Evolutionary conservation across 1,140 invertebrate species (phyloP).

Genomic region (Panonychus citri): DNA sequence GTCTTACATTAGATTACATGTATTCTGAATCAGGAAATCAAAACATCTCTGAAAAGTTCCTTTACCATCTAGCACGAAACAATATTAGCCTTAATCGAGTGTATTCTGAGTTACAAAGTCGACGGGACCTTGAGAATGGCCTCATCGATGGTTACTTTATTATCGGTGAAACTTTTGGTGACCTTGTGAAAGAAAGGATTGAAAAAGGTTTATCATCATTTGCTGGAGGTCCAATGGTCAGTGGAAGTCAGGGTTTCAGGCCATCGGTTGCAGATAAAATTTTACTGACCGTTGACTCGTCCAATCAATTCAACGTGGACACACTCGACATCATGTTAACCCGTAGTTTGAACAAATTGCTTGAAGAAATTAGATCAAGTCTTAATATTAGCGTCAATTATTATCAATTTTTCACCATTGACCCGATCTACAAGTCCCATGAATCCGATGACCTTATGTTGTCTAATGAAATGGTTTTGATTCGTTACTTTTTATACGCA

Average conservation of each 20-base stretch:
- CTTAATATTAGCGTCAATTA: neutral
- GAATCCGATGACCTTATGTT: neutral
- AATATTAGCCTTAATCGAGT: neutral
- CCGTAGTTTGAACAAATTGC: neutral
- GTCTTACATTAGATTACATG: neutral
- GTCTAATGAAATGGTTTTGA: neutral
- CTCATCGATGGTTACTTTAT: neutral
- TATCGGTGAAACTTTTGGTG: neutral
- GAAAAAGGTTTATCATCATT: neutral
- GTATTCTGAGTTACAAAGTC: neutral
- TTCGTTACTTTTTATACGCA: neutral
- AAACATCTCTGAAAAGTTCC: neutral
- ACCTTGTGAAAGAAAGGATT: neutral
- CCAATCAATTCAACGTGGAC: neutral
- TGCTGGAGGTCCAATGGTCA: neutral
- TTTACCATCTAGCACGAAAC: neutral
- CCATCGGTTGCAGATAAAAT: neutral
- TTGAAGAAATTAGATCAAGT: neutral
- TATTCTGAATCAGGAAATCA: neutral
- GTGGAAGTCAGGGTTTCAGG: neutral
- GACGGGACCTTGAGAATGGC: neutral
- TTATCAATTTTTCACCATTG: neutral
- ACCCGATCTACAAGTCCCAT: neutral
- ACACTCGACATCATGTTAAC: neutral
- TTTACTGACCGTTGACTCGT: neutral